phyloP scores from a whole-genome alignment of 1,140 invertebrate species.

The Radopholus similis region DNA sequence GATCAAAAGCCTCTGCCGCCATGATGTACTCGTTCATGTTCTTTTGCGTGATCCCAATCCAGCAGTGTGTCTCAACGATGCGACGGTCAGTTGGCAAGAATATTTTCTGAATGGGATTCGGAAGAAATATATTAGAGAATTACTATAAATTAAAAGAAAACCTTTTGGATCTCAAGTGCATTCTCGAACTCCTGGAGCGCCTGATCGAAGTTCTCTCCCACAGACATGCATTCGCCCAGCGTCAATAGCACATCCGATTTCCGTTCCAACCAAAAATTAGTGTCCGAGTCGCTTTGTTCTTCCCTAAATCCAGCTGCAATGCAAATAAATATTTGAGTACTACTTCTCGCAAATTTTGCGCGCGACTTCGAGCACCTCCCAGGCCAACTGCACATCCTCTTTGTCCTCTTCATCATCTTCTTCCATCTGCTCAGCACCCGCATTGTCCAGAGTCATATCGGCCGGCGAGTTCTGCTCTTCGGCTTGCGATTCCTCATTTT shows the following conservation, averaged over 20 bases:
- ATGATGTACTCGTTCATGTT: conserved; percentile 17
- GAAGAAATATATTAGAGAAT: not conserved
- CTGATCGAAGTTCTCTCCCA: conserved; percentile 13
- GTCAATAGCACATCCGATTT: conserved; percentile 20
- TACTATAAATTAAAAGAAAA: not conserved
- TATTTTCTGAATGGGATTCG: not conserved
- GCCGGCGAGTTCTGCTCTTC: not conserved
- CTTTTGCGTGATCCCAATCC: conserved; percentile 11
- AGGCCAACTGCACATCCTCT: conserved; percentile 6
- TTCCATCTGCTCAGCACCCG: no score
- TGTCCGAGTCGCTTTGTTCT: not conserved
- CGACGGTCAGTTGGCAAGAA: conserved; percentile 16
- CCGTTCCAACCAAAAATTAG: conserved; percentile 18
- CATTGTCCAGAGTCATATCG: not conserved
- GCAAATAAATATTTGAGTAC: not conserved
- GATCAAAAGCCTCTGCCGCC: conserved; percentile 19
- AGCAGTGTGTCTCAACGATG: conserved; percentile 17
- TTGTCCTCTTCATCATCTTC: conserved; percentile 12
- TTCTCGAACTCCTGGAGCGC: conserved; percentile 19
- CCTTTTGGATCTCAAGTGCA: conserved; percentile 16
- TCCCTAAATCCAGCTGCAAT: not conserved
- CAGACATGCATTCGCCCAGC: conserved; percentile 21
- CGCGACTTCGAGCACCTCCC: conserved; percentile 24
- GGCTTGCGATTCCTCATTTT: not conserved
- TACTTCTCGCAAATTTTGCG: conserved; percentile 34